These are phyloP conservation scores for Pelobates cultripes DNA, from an alignment of 2,797 vertebrate species.

Conservation along the genomic window DNA sequence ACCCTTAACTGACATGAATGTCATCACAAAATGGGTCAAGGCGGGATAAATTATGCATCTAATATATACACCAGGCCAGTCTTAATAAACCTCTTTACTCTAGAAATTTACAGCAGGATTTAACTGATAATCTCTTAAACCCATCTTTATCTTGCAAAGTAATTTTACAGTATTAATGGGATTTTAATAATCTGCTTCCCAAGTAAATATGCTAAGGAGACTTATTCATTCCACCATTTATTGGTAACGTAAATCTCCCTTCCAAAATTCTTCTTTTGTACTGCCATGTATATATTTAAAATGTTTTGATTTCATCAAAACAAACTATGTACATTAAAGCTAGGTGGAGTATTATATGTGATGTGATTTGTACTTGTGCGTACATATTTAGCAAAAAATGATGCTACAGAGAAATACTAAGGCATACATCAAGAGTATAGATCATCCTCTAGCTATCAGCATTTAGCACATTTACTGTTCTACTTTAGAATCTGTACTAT, in stretches of 20 bases:
- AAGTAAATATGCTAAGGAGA: constrained; percentile 18
- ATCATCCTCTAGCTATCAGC: no score
- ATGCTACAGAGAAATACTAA: no score
- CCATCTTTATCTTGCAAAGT: constrained; percentile 40
- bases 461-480: no score
- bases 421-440: no score
- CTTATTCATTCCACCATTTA: not conserved
- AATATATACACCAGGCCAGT: constrained; percentile 2
- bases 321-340: no score
- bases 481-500: no score
- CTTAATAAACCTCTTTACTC: constrained; percentile 39
- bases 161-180: constrained; percentile 49
- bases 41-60: not conserved
- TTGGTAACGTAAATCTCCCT: not conserved
- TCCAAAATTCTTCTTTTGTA: not conserved
- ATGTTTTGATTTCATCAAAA: not conserved
- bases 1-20: not conserved
- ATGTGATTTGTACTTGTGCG: no score
- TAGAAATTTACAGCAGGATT: constrained; percentile 36
- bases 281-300: not conserved
- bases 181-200: constrained; percentile 37
- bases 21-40: not conserved
- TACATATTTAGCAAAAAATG: no score
- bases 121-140: constrained; percentile 32
- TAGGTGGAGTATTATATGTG: no score